A percentile compares a stretch with the other conserved stretches of the same genome.
Conservation (phyloP, 2,888 invertebrate species). For the Eristalinus sepulchralis region DNA sequence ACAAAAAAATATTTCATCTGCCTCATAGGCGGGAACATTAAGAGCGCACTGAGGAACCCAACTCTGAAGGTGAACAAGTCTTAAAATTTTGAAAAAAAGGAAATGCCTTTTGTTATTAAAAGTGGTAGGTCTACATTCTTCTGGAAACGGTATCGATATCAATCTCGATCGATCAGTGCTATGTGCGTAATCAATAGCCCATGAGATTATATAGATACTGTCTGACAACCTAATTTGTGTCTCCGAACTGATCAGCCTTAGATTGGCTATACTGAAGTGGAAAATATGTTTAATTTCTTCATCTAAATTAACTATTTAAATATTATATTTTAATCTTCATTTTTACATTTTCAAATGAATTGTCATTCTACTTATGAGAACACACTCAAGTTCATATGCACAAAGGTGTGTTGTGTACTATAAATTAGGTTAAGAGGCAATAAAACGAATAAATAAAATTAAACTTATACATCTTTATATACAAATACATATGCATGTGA, state of each 20-base stretch:
- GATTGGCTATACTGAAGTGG: not conserved
- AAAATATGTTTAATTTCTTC: not conserved
- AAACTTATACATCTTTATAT: no score
- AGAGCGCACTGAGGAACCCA: slow-evolving; percentile 17
- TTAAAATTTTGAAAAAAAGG: not conserved
- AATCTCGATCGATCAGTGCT: slow-evolving; percentile 47
- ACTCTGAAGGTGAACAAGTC: slow-evolving; percentile 20
- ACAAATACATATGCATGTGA: no score
- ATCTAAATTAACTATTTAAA: not conserved
- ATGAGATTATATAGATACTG: not conserved
- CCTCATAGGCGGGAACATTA: slow-evolving; percentile 27
- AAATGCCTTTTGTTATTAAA: not conserved
- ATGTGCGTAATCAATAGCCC: slow-evolving; percentile 38
- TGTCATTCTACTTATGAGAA: no score
- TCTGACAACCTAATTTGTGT: not conserved
- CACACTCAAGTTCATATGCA: no score
- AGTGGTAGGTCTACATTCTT: slow-evolving; percentile 53
- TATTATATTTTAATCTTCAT: not conserved
- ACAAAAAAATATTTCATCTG: slow-evolving; percentile 56
- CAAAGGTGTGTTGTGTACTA: no score
- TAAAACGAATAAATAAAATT: no score
- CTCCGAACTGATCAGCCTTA: not conserved
- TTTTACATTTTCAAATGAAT: no score
- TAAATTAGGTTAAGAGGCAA: no score
- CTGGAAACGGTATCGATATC: slow-evolving; percentile 53